Conservation (phyloP, 2,113 vertebrate genomes). For the Ciconia boyciana region DNA sequence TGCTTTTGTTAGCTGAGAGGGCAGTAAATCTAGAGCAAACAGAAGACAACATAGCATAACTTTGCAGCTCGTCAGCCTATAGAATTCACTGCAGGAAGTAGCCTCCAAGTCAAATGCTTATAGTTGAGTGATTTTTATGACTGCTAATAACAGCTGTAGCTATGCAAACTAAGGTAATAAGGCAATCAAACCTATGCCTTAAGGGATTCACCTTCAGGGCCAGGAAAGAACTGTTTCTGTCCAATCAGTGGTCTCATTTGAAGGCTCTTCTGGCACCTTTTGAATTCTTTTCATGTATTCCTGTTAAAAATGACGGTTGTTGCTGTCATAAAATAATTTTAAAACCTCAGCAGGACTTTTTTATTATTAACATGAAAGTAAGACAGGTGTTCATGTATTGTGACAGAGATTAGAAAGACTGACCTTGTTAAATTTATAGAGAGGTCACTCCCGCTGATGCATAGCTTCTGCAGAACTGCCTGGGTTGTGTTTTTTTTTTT, state of each 20-base stretch:
- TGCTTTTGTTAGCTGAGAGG: neutral
- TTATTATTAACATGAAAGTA: neutral
- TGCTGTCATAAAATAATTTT: slow-evolving; percentile 15
- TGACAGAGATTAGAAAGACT: slow-evolving; percentile 1
- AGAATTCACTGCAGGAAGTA: slow-evolving; percentile 40
- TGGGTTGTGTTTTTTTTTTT: neutral
- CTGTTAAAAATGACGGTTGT: neutral
- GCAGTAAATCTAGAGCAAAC: slow-evolving; percentile 1
- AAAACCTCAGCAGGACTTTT: neutral
- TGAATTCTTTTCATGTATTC: neutral
- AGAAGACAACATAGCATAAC: neutral
- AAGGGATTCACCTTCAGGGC: neutral
- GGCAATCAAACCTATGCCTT: slow-evolving; percentile 34
- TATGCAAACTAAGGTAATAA: slow-evolving; percentile 64
- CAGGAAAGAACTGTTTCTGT: neutral
- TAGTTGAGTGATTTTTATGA: slow-evolving; percentile 70
- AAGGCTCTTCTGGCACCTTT: neutral
- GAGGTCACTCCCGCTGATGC: neutral
- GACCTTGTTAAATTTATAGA: neutral
- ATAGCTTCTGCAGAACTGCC: neutral
- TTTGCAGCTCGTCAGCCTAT: neutral
- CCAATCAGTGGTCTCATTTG: neutral
- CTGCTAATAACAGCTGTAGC: slow-evolving; percentile 68
- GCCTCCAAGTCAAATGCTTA: slow-evolving; percentile 51
- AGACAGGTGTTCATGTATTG: neutral